phyloP scores from a whole-genome alignment of 2,797 vertebrate genomes.

The Thalassophryne amazonica region DNA sequence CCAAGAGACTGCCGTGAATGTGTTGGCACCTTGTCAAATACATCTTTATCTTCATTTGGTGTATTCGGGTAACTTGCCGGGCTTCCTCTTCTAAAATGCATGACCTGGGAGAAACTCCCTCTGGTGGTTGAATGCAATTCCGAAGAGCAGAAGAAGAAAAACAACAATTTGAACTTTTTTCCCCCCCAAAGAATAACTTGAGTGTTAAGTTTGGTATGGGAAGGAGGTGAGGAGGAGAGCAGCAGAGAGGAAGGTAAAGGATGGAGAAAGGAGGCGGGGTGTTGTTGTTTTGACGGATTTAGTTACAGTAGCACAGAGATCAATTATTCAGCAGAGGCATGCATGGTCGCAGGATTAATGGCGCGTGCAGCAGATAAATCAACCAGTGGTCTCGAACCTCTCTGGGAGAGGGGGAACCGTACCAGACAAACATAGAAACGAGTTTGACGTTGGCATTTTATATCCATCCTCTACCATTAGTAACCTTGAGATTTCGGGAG shows the following conservation, averaged over 20 bases:
- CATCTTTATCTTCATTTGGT: constrained; percentile 50
- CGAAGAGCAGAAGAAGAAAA: too few relatives aligned
- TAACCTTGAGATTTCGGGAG: constrained; percentile 73
- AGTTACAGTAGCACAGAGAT: constrained; percentile 80
- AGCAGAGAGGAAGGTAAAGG: constrained; percentile 37
- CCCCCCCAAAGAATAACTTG: constrained; percentile 13
- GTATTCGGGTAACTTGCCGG: constrained; percentile 23
- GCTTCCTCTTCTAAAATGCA: constrained; percentile 13
- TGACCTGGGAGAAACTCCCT: constrained; percentile 49
- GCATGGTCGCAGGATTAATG: constrained; percentile 82
- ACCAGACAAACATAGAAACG: constrained; percentile 69
- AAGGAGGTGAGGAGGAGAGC: constrained; percentile 6
- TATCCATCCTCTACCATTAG: constrained; percentile 63
- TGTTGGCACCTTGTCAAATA: constrained; percentile 49
- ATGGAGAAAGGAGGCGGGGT: constrained; percentile 37
- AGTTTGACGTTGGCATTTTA: constrained; percentile 64
- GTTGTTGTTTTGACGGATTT: constrained; percentile 81
- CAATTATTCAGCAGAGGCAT: constrained; percentile 81
- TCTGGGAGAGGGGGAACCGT: constrained; percentile 60
- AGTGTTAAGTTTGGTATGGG: neutral
- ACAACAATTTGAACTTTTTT: too few relatives aligned
- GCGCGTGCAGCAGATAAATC: constrained; percentile 77
- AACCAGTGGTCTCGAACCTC: constrained; percentile 67
- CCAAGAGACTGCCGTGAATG: constrained; percentile 32
- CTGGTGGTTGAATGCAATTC: constrained; percentile 58